Base-by-base conservation (phyloP, 2,888 invertebrate species). In the Ariolimax columbianus region DNA sequence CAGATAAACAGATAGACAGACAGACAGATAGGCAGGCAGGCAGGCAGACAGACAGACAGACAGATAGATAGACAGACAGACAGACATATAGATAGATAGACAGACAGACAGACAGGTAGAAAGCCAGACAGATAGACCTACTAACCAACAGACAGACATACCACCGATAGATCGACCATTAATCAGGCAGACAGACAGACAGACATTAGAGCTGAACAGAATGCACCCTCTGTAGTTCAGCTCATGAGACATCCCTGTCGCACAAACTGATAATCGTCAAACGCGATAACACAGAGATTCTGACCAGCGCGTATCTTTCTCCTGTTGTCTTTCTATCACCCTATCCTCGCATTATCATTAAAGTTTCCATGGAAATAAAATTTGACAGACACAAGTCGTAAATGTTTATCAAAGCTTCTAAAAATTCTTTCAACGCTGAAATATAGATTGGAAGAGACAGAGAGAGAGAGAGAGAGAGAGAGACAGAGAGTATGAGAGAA, bases 391-490 rank as follows among this genome's bases (percentile, higher is more conserved):
- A 59, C 59, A 59, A 59, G 17, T 4, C 17, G 59, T 59, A 59
- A 59, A 63, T 30, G 63, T 30, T 30, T 63, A n/a, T n/a, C 63
- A 30, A 63, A 63, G n/a, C n/a, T 4, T n/a, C n/a, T 3, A n/a
- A 63, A n/a, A 23, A 6, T 2, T 14, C 30, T 11, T 63, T 1
- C 63, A 7, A 11, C 63, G 1, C 63, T 3, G 63, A 63, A 51
- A 51, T 17, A 51, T 7, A 51, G 11, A 51, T 17, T 11, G n/a
- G 11, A 11, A 63, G 30, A 63, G 63, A 30, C n/a, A 63, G 63
- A 63, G 11, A 63, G n/a, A n/a, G n/a, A 63, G 26, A 63, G n/a
- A 63, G 63, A 63, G 63, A 63, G 63, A 63, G 63, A 63, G 63
- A 63, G 63, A 63, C 2, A 72, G n/a, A 38, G 23, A n/a, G 43